These are phyloP conservation scores for Hydrolagus colliei DNA, from an alignment of 2,797 vertebrate species.

Conservation along the genomic window DNA sequence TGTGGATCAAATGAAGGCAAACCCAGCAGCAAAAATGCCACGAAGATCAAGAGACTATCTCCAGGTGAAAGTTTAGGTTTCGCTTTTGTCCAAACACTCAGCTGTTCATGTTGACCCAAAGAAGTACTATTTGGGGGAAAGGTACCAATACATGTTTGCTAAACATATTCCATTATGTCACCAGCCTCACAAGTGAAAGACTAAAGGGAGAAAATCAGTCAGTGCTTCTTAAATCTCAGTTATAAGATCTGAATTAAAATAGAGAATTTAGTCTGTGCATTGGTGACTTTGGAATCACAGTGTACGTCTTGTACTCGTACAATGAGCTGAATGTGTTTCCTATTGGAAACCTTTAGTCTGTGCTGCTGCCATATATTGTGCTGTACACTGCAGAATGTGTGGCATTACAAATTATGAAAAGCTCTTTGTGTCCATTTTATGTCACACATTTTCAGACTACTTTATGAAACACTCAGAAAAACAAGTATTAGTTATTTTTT, in stretches of 20 bases:
- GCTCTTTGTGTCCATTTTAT: neutral
- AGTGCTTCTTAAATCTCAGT: too few species aligned
- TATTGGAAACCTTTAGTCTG: neutral
- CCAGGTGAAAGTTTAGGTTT: too few species aligned
- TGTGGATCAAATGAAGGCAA: too few species aligned
- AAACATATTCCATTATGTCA: too few species aligned
- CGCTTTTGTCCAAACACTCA: too few species aligned
- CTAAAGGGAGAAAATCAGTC: too few species aligned
- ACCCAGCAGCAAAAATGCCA: too few species aligned
- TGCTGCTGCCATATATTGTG: neutral
- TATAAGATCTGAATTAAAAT: neutral
- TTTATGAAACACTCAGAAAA: neutral
- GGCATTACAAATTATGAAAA: neutral
- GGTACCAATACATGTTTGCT: too few species aligned
- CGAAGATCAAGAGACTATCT: too few species aligned
- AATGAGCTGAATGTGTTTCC: neutral
- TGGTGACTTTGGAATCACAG: neutral
- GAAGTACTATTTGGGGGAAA: too few species aligned
- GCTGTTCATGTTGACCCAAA: too few species aligned
- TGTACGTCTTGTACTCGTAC: neutral
- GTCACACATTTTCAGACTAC: neutral
- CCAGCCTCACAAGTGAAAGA: too few species aligned
- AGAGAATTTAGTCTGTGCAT: neutral
- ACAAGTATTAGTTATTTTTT: constrained; percentile 6
- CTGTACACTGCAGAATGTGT: neutral